Evolutionary conservation across 2,797 vertebrate genomes (phyloP), one percentile per base, ranked within the genome.

Genomic region (Platyrinchus mystaceus): DNA sequence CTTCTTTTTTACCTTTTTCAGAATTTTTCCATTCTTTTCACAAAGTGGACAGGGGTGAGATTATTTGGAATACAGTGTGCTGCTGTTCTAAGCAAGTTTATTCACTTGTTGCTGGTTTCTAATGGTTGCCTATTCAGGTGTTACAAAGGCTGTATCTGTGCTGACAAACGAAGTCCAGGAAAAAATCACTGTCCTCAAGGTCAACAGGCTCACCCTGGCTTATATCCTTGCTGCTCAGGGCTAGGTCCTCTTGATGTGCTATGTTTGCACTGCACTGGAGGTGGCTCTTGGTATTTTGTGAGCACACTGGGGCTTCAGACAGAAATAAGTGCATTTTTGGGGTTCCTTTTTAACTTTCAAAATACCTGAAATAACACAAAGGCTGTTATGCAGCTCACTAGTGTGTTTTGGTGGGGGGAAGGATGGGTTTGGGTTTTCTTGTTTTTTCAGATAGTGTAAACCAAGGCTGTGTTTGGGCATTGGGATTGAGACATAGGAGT

Each of bases 361-460:
- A 84, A 34, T 37, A 58, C 19, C 4, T n/a, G 6, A n/a, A 84
- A 47, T 30, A n/a, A 3, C 10, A 28, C 7, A n/a, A 41, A 36
- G 27, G 3, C 14, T 67, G 30, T 50, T 14, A 28, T 58, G 14
- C 18, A 66, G 30, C n/a, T 71, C 1, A 0, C 20, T 84, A 19
- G 8, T 26, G 23, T 66, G 21, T 13, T n/a, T 64, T 59, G 23
- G 23, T n/a, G 32, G 32, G 23, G 22, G 41, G 15, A 32, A 46
- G 32, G 43, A 19, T 36, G 7, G 1, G 77, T 52, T 1, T 14
- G 10, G 7, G 22, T 7, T 56, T 56, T 49, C 36, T 43, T 36
- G 0, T 21, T 69, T 52, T 52, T 37, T 6, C 14, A 28, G 60
- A 43, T 52, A 52, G 2, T 0, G 0, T 34, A 27, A 74, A 26